phyloP scores from a whole-genome alignment of 1,140 invertebrate species.

The Lepidostoma basale region DNA sequence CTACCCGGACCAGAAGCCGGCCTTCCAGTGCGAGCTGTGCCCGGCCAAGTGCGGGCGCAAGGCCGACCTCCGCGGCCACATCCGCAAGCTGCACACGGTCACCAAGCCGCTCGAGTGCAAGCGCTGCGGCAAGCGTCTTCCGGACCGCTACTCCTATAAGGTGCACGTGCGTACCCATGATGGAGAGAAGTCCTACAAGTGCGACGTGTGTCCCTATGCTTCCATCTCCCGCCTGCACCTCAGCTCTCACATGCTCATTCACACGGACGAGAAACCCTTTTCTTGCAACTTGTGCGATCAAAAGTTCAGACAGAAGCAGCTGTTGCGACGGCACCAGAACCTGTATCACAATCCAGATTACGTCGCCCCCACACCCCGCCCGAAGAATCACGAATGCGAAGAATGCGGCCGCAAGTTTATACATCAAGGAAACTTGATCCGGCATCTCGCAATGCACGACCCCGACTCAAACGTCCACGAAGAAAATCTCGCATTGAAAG shows the following conservation, averaged over 20 bases:
- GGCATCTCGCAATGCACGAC: slow-evolving; percentile 86
- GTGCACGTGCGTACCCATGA: slow-evolving; percentile 74
- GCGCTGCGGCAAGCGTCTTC: slow-evolving; percentile 85
- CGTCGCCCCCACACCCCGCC: slow-evolving; percentile 77
- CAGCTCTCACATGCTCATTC: slow-evolving; percentile 90
- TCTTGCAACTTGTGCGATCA: slow-evolving; percentile 77
- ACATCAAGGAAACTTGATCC: slow-evolving; percentile 86
- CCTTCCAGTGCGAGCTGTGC: slow-evolving; percentile 90
- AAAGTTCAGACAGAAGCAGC: slow-evolving; percentile 80
- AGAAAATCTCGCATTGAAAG: slow-evolving; percentile 71
- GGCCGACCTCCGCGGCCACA: slow-evolving; percentile 90
- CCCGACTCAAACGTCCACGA: slow-evolving; percentile 76
- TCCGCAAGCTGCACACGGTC: slow-evolving; percentile 89
- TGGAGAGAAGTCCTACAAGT: slow-evolving; percentile 93
- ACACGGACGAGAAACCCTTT: slow-evolving; percentile 87
- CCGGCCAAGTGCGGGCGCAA: slow-evolving; percentile 93
- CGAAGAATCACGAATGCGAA: slow-evolving; percentile 84
- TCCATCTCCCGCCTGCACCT: slow-evolving; percentile 86
- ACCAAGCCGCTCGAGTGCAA: slow-evolving; percentile 87
- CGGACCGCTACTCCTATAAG: slow-evolving; percentile 77
- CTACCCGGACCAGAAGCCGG: slow-evolving; percentile 85
- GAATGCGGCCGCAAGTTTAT: slow-evolving; percentile 81
- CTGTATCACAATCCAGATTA: slow-evolving; percentile 88
- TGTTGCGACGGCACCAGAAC: slow-evolving; percentile 87
- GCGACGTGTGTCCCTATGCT: slow-evolving; percentile 87